Conservation (phyloP, 2,113 vertebrate genomes). For the Laterallus jamaicensis region DNA sequence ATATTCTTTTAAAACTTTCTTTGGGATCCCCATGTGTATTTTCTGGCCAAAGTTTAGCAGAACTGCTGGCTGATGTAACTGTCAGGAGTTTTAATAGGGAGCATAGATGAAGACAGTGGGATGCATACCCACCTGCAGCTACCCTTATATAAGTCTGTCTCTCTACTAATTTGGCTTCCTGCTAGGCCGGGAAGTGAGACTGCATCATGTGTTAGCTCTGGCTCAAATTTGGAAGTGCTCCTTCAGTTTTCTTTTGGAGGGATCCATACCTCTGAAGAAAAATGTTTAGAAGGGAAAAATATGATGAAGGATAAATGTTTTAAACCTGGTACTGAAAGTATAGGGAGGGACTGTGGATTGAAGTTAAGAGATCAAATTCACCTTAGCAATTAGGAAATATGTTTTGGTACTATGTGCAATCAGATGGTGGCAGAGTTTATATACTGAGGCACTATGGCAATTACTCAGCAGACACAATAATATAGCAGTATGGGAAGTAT, state of each 20-base stretch:
- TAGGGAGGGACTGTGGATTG: neutral
- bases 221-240: neutral
- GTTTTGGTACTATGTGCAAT: neutral
- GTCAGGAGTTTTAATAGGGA: neutral
- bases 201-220: neutral
- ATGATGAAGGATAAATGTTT: neutral
- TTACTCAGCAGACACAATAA: neutral
- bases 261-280: neutral
- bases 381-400: neutral
- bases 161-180: neutral
- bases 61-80: neutral
- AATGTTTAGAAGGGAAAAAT: neutral
- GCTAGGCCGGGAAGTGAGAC: neutral
- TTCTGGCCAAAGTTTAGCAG: neutral
- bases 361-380: neutral
- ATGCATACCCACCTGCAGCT: neutral
- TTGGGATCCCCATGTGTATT: neutral
- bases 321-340: neutral
- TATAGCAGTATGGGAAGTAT: neutral
- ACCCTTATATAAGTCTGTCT: neutral
- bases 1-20: neutral
- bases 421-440: neutral
- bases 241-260: neutral
- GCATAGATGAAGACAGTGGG: neutral
- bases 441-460: neutral